Evolutionary conservation across 35 echinoderm and acorn worm genomes (phyloP), one percentile per base, ranked within the genome.

Genomic region (Ptychodera flava): DNA sequence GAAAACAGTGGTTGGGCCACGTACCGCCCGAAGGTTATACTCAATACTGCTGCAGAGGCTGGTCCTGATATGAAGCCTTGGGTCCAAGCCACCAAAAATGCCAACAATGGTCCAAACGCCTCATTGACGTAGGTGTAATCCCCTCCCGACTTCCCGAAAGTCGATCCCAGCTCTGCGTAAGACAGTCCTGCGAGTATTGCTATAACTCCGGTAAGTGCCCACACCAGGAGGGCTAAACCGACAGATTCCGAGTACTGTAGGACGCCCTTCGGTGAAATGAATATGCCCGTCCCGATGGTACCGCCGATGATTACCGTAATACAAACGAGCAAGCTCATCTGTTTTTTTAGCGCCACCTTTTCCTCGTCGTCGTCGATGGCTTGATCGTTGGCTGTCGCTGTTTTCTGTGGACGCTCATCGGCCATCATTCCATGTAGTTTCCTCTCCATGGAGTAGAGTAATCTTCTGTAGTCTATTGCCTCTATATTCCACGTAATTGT

Each of bases 211-310:
- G 91, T 92, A 0, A 87, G 38, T 1, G 85, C 34, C 94, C 94
- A 97, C 30, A 97, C 79, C 27, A 89, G 36, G 0, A 95, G 35
- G 0, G 93, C 77, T 81, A 79, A 86, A 15, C 93, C 93, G 0
- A 92, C 80, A 2, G 87, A 85, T 16, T 90, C 93, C 27, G 89
- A 86, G 80, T 95, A 90, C 1, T 38, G 36, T 10, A 95, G 85
- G 81, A 95, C 82, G 30, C 87, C 87, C 34, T 88, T 92, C 1
- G 94, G 94, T 16, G 94, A 97, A 31, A 97, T 78, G 31, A 97
- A 97, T 32, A 97, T 97, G n/a, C 94, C 94, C 28, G 91, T 90
- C 15, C 94, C 94, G 32, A 97, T 93, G 81, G 93, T 93, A 27
- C 75, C 52, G 0, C 94, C 94, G 16, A 94, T 86, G 15, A 88